Conservation (phyloP, 2,888 invertebrate genomes). For the Sepioteuthis lessoniana region DNA sequence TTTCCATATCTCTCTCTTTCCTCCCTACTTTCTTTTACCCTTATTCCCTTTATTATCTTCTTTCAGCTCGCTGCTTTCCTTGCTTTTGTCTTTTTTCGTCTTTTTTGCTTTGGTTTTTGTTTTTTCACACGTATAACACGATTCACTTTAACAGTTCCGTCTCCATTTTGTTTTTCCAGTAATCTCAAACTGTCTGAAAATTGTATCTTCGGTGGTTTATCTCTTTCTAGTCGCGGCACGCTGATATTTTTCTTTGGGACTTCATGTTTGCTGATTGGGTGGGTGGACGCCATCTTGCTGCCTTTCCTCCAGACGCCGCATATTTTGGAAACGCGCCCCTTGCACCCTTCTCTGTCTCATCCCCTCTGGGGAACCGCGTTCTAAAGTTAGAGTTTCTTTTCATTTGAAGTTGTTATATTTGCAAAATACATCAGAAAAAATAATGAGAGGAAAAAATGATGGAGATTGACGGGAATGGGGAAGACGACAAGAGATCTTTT, state of each 20-base stretch:
- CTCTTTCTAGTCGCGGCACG: not conserved
- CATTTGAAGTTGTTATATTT: conserved; percentile 33
- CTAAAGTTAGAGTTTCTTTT: conserved; percentile 33
- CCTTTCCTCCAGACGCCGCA: not conserved
- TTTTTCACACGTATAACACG: not conserved
- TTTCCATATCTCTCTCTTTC: not conserved
- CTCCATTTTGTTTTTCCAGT: conserved; percentile 33
- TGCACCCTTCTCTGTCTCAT: not conserved
- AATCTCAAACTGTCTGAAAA: conserved; percentile 21
- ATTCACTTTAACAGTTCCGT: not conserved
- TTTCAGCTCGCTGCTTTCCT: not conserved
- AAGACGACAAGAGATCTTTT: not conserved
- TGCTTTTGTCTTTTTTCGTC: not conserved
- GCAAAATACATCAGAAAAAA: conserved; percentile 33
- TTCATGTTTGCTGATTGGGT: not conserved
- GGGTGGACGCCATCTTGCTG: not conserved
- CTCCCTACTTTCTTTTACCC: not conserved
- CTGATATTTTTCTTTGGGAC: not conserved
- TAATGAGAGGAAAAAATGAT: not conserved
- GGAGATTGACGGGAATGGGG: not conserved
- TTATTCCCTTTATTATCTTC: not conserved
- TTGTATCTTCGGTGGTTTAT: conserved; percentile 20
- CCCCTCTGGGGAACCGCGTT: not conserved
- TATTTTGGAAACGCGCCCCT: not conserved
- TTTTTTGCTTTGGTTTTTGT: too few species aligned